Base-by-base conservation (phyloP, 1,140 invertebrate species). In the Gryllus bimaculatus region DNA sequence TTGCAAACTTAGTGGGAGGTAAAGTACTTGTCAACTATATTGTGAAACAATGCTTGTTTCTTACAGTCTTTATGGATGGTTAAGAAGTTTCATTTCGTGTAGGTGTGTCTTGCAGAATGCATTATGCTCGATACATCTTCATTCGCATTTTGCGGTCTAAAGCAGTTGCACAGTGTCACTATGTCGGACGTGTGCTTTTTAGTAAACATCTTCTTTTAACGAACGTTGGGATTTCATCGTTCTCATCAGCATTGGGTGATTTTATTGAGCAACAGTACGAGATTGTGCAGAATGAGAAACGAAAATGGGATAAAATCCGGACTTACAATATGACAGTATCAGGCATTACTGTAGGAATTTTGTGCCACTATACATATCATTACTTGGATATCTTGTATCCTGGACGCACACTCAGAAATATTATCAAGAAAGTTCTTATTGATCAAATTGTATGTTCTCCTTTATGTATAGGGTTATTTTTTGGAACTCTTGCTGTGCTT, bases 361-460 rank as follows among this genome's bases (percentile, higher is more conserved):
- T 95, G 8, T 95, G 93, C 83, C 96, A 97, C 84, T 90, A 93
- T 84, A 95, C 95, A 94, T 96, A 96, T 83, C 87, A 89, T 77
- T 87, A 89, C 79, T 85, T 96, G 81, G 94, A 96, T 83, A 87
- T 86, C 80, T 87, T 86, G 82, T 84, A 95, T 26, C 90, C 92
- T 48, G 94, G 94, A 39, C 88, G 91, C 83, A 90, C 90, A 7
- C 83, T 94, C 49, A 86, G 86, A 74, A 90, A 91, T 81, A 92
- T 97, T 13, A 80, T 91, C 7, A 95, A 95, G 84, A 98, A 98
- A 87, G 91, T 98, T 49, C 73, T 96, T 12, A 84, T 95, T 26
- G 96, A 98, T 87, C 96, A 98, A 86, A 81, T 96, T 54, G 86
- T 98, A 81, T 95, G 94, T 84, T 96, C 95, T 15, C 96, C 96